Percentiles rank a stretch among this genome's conserved stretches.
phyloP scores from a whole-genome alignment of 92 coral and sea anemone genomes.

The Anthopleura xanthogrammica region DNA sequence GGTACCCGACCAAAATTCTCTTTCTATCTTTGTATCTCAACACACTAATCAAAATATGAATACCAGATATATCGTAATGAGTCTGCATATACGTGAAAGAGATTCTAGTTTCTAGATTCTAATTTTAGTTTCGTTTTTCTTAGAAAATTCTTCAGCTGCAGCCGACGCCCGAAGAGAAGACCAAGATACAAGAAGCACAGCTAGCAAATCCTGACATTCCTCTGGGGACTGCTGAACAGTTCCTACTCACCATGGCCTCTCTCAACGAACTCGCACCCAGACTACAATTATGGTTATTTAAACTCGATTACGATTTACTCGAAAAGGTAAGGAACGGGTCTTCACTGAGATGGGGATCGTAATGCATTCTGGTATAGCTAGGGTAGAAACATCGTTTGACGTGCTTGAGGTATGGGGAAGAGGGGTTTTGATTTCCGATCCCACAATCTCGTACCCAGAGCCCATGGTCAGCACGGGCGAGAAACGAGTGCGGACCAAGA shows the following conservation, averaged over 20 bases:
- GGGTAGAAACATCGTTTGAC: neutral
- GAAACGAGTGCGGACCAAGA: too few species aligned
- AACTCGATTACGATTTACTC: slow-evolving; percentile 91
- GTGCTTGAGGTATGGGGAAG: neutral
- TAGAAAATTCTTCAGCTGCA: slow-evolving; percentile 90
- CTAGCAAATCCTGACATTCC: slow-evolving; percentile 92
- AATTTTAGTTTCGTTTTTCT: neutral
- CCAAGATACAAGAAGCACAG: slow-evolving; percentile 89
- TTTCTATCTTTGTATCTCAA: too few species aligned
- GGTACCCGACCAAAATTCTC: too few species aligned
- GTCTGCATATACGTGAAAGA: neutral
- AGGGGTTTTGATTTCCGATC: too few species aligned
- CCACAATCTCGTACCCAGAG: too few species aligned
- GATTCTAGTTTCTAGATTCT: too few species aligned
- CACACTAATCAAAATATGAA: too few species aligned
- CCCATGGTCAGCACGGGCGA: too few species aligned
- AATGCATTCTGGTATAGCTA: neutral
- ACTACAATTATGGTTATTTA: slow-evolving; percentile 91
- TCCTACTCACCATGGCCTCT: slow-evolving; percentile 86
- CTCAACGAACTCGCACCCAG: slow-evolving; percentile 88
- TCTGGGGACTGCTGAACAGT: slow-evolving; percentile 95
- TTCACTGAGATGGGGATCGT: neutral
- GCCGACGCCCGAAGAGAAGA: slow-evolving; percentile 92
- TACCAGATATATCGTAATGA: neutral
- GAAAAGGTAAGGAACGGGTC: slow-evolving; percentile 74